These are phyloP conservation scores for Gryllus longicercus DNA, from an alignment of 2,888 invertebrate species.

Conservation along the genomic window DNA sequence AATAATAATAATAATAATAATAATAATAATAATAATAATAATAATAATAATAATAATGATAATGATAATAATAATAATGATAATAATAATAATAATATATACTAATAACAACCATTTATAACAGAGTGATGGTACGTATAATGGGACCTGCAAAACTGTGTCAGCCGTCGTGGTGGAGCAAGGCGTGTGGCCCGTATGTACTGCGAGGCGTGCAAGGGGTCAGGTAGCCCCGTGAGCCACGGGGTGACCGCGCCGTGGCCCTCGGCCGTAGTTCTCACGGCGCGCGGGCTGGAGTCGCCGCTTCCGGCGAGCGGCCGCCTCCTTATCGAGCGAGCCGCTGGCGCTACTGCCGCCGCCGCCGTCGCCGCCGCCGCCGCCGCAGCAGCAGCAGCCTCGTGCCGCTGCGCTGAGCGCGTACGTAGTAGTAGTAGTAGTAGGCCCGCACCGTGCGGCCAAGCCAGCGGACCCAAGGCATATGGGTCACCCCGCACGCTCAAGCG, in stretches of 20 bases:
- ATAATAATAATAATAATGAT: no score
- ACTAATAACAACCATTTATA: no score
- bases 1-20: no score
- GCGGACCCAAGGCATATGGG: no score
- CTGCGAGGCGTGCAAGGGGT: background rate
- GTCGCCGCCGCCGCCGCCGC: background rate
- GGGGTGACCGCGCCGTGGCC: background rate
- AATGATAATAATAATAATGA: no score
- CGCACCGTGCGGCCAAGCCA: background rate
- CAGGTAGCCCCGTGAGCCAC: background rate
- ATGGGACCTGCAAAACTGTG: no score
- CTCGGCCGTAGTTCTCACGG: background rate
- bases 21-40: no score
- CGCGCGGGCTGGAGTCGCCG: background rate
- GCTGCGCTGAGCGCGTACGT: background rate
- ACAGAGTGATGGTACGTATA: no score
- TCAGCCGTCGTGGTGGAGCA: no score
- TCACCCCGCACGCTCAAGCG: no score
- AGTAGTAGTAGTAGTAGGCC: background rate
- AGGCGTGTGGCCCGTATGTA: background rate
- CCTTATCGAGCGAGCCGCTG: slow-evolving; percentile 5
- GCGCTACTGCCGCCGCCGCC: background rate
- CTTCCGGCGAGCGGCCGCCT: background rate
- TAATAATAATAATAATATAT: no score
- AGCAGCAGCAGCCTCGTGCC: background rate